Percentiles rank a stretch among this genome's conserved stretches.
phyloP scores from a whole-genome alignment of 2,113 vertebrate species.

The Hyla sarda region DNA sequence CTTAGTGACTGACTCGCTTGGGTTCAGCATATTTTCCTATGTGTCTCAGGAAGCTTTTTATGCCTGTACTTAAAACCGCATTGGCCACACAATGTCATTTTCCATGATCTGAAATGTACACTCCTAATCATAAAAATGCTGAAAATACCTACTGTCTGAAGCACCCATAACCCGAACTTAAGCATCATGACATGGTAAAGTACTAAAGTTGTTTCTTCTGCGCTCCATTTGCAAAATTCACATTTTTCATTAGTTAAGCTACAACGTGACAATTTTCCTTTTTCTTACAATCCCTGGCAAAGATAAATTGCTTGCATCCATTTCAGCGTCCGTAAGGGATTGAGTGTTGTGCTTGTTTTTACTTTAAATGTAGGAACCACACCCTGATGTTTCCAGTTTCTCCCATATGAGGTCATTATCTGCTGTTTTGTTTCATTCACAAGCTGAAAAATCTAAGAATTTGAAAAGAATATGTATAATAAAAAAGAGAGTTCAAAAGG shows the following conservation, averaged over 20 bases:
- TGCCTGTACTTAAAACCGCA: constrained; percentile 35
- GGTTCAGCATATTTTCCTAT: constrained; percentile 14
- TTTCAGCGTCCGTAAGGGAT: constrained; percentile 37
- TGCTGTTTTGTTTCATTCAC: constrained; percentile 42
- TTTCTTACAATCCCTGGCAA: background rate
- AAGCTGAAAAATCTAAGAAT: constrained; percentile 9
- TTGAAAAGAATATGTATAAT: background rate
- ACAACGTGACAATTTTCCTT: background rate
- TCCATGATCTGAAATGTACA: background rate
- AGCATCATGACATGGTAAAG: background rate
- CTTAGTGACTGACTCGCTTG: constrained; percentile 18
- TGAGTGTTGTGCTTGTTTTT: constrained; percentile 13
- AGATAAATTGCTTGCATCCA: constrained; percentile 7
- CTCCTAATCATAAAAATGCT: constrained; percentile 8
- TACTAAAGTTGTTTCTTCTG: background rate
- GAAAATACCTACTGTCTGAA: background rate
- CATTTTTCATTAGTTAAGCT: background rate
- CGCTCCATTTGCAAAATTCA: background rate
- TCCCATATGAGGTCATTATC: constrained; percentile 56
- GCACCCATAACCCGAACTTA: background rate
- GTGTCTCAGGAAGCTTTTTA: constrained; percentile 30
- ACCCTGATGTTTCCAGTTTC: constrained; percentile 49
- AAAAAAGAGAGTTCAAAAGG: background rate
- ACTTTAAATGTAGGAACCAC: constrained; percentile 23
- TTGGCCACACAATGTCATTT: constrained; percentile 42